These are phyloP conservation scores for Orius insidiosus DNA, from an alignment of 1,140 invertebrate species.

Conservation along the genomic window DNA sequence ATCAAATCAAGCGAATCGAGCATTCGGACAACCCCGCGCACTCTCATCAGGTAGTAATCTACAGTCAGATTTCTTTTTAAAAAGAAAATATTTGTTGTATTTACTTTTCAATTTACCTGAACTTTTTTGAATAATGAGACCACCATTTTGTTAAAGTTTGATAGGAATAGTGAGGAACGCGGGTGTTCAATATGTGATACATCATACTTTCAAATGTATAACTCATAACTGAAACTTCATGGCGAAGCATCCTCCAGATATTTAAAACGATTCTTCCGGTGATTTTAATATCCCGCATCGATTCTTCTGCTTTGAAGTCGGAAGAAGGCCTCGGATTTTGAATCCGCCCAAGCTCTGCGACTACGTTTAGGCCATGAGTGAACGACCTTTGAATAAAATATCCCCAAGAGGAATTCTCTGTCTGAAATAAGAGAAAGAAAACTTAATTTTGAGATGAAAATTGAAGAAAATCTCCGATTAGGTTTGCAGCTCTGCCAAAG, in stretches of 20 bases:
- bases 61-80: conserved; percentile 46
- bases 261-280: conserved; percentile 78
- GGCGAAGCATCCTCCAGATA: conserved; percentile 76
- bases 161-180: conserved; percentile 56
- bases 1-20: conserved; percentile 81
- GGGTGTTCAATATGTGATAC: conserved; percentile 69
- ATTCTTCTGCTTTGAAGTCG: conserved; percentile 21
- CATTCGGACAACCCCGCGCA: conserved; percentile 55
- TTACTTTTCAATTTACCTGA: conserved; percentile 1
- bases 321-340: conserved; percentile 4
- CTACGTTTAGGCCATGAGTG: conserved; percentile 53
- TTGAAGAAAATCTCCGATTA: too few species aligned
- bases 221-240: conserved; percentile 69
- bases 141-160: conserved; percentile 31
- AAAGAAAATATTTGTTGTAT: conserved; percentile 21
- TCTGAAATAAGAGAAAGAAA: too few species aligned
- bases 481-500: too few species aligned
- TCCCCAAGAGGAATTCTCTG: conserved; percentile 88
- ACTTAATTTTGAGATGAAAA: too few species aligned
- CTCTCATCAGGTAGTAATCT: conserved; percentile 56
- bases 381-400: conserved; percentile 72
- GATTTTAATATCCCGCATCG: conserved; percentile 41
- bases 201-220: conserved; percentile 90
- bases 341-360: conserved; percentile 21
- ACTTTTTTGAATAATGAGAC: background rate